Conservation (phyloP, 2,797 vertebrate species). For the Thripadectes ignobilis region DNA sequence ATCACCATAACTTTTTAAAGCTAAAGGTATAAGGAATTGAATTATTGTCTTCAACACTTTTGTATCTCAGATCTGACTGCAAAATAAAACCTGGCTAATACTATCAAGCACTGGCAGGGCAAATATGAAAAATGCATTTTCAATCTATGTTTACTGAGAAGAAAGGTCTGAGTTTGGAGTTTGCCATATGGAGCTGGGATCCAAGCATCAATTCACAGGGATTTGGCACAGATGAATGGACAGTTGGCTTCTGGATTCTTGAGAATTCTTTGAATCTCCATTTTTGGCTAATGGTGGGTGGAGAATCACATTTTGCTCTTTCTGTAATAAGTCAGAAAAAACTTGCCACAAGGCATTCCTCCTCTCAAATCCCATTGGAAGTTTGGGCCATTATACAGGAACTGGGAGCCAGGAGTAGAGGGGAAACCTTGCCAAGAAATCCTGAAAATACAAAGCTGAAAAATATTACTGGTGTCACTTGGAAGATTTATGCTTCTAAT, state of each 20-base stretch:
- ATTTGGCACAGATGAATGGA: conserved; percentile 14
- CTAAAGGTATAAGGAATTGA: not conserved
- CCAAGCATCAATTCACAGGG: not conserved
- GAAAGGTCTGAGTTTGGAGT: not conserved
- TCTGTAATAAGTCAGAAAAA: not conserved
- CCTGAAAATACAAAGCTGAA: not conserved
- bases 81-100: not conserved
- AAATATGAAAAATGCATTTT: not conserved
- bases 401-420: not conserved
- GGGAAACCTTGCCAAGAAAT: conserved; percentile 5
- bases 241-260: not conserved
- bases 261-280: not conserved
- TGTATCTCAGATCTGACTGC: not conserved
- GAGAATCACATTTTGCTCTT: not conserved
- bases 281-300: not conserved
- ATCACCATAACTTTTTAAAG: not conserved
- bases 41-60: not conserved
- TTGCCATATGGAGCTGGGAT: not conserved
- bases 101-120: not conserved
- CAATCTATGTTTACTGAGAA: not conserved
- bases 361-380: not conserved
- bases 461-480: not conserved
- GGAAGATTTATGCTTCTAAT: not conserved
- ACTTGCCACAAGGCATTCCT: not conserved
- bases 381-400: not conserved